Evolutionary conservation across 1,140 invertebrate genomes (phyloP), one percentile per base, ranked within the genome.

Genomic region (Drosophila pandora): DNA sequence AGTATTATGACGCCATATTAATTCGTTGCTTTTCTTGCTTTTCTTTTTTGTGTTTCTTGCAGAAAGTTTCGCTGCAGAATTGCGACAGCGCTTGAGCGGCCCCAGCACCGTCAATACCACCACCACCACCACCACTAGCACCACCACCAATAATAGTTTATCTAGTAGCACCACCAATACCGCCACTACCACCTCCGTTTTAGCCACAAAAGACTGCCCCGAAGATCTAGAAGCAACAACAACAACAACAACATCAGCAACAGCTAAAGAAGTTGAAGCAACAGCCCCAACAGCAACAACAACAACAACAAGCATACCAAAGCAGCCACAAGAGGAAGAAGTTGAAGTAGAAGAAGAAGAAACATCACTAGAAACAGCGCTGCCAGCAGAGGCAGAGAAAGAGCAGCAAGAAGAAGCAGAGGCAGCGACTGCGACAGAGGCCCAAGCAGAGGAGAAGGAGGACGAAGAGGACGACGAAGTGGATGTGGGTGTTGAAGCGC

Each of bases 181-280:
- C 49, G 48, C 39, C 25, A 52, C 37, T 52, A 59, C 54, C 63
- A 61, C 58, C 68, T 56, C 83, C 70, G 62, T 73, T 79, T 65
- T 69, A 89, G 49, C 47, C 49, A 85, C 41, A 67, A 88, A 80
- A 80, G 84, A 88, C 84, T 83, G 84, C 69, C 57, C 59, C 65
- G 69, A 79, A 47, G 61, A 69, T 45, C 60, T 74, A 43, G 49
- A 49, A 58, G 61, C 55, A 82, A 57, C 75, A 37, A 49, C 53
- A 64, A 68, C 56, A 82, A 48, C 48, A 64, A 64, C 43, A 41
- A 30, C 43, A 61, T 52, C 47, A 39, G 23, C 48, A 69, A 41
- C 75, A 65, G 43, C 64, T 28, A 21, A 30, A 45, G 47, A 5
- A 65, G 32, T 41, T 47, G 43, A 47, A 21, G 41, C 48, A 68